Evolutionary conservation across 2,797 vertebrate species (phyloP), one percentile per base, ranked within the genome.

Genomic region (Phaenicophaeus curvirostris): DNA sequence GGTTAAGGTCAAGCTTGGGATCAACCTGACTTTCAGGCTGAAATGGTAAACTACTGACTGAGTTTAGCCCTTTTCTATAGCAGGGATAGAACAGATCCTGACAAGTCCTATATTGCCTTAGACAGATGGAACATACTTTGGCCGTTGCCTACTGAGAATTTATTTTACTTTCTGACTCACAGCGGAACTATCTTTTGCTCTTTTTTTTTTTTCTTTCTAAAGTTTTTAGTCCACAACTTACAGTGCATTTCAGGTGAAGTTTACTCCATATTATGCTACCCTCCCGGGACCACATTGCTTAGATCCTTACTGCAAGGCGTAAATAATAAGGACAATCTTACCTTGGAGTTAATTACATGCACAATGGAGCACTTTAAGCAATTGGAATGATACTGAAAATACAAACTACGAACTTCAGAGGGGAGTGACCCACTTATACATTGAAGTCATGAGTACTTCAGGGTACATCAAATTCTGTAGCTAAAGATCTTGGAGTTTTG

Each of bases 41-140:
- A 93, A 97, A 96, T 94, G 96, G 95, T 96, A 94, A 95, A 94
- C 91, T 84, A 75, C 87, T 95, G 95, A 89, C 94, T 85, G 96
- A 88, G 77, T 91, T 91, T 94, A 93, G 89, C 79, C 89, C 63
- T 90, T 96, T 97, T 95, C 94, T 95, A 2, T 90, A 94, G 85
- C 62, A 58, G 31, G 67, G 58, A 77, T 79, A 72, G 94, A 94
- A 87, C 66, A 89, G 87, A 57, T 96, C 84, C 93, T 94, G 93
- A 95, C 96, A 97, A 94, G 96, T 84, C 87, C 92, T 94, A 5
- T 96, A 83, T 87, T 3, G 44, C 97, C 90, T 80, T 44, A 82
- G 85, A 85, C 89, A 95, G 92, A 91, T 53, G 75, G 95, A 96
- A 72, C 71, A 69, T 89, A 24, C 89, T 94, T 92, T 67, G 63